Base-by-base conservation (phyloP, 2,888 invertebrate species). In the Gasteruption jaculator region DNA sequence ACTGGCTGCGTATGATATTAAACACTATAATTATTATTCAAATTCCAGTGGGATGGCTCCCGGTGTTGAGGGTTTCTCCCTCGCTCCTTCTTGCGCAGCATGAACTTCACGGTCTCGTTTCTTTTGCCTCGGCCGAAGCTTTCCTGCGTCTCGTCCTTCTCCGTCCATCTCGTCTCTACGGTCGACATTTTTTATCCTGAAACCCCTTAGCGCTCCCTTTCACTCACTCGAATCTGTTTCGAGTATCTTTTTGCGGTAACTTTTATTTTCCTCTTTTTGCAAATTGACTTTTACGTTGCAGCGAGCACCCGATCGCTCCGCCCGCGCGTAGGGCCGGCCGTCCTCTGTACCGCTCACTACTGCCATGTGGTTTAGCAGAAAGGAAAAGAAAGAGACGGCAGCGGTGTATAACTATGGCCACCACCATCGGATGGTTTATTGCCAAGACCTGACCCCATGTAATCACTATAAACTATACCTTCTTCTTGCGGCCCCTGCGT, bases 21-120 rank as follows among this genome's bases (percentile, higher is more conserved):
- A 66, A 67, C 62, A 66, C 65, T 65, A 67, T 68, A 66, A 70
- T 67, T 64, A 67, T 68, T 67, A 69, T 70, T 70, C 65, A 70
- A 68, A 69, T 68, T 70, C 65, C 65, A 65, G 65, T 63, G 63
- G 63, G 66, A 66, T 64, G 63, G 68, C 69, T 68, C 64, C 68
- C 62, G 66, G 68, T 68, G 61, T 68, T 69, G 65, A 58, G 56
- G 54, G 56, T 50, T 49, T 41, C 49, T 52, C 50, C 44, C 53
- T 48, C 50, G 34, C 40, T 53, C 48, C 26, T 44, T 46, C 43
- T 46, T 35, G 41, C 41, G 38, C 39, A 33, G 34, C 30, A 35
- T 37, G 20, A 30, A 43, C 41, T 45, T 14, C 38, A 41, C 41
- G 44, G 34, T 47, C 41, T 41, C 37, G 37, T 30, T 40, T 45